Evolutionary conservation across 2,113 vertebrate species (phyloP).

Genomic region (Potamarius usumacintae): DNA sequence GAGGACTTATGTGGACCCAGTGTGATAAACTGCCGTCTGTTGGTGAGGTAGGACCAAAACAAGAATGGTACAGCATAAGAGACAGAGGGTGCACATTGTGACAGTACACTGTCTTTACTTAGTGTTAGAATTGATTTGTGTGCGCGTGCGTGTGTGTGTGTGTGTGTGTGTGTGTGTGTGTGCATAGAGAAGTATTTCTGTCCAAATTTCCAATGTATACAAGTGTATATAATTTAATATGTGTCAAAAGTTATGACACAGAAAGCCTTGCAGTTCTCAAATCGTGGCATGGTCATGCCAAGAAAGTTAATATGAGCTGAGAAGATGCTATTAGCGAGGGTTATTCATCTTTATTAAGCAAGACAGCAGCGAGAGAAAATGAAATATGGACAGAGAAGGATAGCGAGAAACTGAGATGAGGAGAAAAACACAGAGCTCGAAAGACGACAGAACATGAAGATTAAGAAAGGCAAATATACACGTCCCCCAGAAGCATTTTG

Average conservation of each 20-base stretch:
- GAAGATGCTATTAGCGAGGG: background rate
- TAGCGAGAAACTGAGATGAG: background rate
- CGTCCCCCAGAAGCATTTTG: background rate
- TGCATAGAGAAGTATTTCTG: background rate
- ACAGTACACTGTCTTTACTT: background rate
- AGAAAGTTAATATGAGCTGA: conserved; percentile 9
- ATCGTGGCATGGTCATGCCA: conserved; percentile 5
- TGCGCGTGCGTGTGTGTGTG: too few species aligned
- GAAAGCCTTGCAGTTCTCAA: conserved; percentile 8
- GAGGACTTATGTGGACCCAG: too few species aligned
- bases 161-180: too few species aligned
- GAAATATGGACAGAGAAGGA: background rate
- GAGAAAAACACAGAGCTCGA: background rate
- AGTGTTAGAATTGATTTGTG: background rate
- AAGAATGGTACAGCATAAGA: background rate
- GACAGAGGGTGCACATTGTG: background rate
- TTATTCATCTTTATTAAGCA: background rate
- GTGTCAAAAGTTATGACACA: background rate
- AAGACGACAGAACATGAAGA: background rate
- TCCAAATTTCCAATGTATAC: background rate
- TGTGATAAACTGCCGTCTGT: too few species aligned
- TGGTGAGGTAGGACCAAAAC: background rate
- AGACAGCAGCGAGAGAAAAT: background rate
- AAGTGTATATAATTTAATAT: background rate
- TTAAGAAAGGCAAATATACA: background rate